Percentiles rank a stretch among this genome's conserved stretches.
Conservation (phyloP, 2,113 vertebrate genomes). For the Coptodon bakossiorum region DNA sequence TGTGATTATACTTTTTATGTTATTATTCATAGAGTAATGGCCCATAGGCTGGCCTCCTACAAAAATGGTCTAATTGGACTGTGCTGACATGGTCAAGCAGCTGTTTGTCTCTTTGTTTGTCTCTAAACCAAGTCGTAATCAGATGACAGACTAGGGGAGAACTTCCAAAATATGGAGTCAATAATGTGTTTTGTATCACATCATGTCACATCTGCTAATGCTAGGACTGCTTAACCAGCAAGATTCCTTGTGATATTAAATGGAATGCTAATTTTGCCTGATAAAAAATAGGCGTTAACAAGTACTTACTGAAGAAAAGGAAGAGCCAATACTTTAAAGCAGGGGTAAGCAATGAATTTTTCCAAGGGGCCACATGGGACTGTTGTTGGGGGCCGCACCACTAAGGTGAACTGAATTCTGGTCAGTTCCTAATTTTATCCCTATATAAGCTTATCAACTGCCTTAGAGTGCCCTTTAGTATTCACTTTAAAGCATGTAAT, state of each 20-base stretch:
- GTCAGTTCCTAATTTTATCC: not conserved
- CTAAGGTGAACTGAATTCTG: not conserved
- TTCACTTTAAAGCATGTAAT: not conserved
- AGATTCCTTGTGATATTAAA: not conserved
- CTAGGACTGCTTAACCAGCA: not conserved
- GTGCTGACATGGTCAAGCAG: not conserved
- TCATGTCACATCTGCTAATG: not conserved
- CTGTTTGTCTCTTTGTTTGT: not conserved
- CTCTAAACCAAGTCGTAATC: not conserved
- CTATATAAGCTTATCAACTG: not conserved
- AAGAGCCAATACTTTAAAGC: not conserved
- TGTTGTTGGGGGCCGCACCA: not conserved
- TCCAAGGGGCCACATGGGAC: not conserved
- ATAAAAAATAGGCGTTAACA: not conserved
- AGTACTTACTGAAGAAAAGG: not conserved
- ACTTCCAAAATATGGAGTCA: not conserved
- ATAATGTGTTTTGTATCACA: not conserved
- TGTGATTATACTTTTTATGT: not conserved
- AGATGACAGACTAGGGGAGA: not conserved
- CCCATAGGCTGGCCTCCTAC: not conserved
- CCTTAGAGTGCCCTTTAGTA: not conserved
- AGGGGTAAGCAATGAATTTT: not conserved
- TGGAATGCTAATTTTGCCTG: not conserved
- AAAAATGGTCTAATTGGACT: not conserved
- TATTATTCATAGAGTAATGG: not conserved